phyloP scores from a whole-genome alignment of 2,888 invertebrate genomes.

The Rugalucina vietnamica region DNA sequence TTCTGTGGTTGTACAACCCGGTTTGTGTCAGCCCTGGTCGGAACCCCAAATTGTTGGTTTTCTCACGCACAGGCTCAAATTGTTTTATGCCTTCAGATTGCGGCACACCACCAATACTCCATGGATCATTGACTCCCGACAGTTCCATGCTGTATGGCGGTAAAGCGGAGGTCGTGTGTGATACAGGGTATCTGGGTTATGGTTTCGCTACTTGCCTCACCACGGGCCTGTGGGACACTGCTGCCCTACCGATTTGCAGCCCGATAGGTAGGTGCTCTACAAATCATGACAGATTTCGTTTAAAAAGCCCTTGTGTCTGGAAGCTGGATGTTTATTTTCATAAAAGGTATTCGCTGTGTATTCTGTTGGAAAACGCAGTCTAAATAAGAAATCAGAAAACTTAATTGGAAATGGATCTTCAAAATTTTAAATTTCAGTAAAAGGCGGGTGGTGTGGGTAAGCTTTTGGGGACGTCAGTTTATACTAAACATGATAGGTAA shows the following conservation, averaged over 20 bases:
- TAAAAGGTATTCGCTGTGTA: background rate
- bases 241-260: background rate
- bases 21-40: background rate
- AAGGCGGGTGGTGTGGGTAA: no score
- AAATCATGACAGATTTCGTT: no score
- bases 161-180: background rate
- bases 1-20: background rate
- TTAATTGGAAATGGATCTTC: no score
- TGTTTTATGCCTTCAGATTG: background rate
- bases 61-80: background rate
- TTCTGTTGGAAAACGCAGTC: no score
- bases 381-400: no score
- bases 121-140: background rate
- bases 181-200: background rate
- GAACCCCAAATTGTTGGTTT: background rate
- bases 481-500: no score
- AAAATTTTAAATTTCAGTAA: no score
- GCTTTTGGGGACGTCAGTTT: no score
- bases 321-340: background rate
- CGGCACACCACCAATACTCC: background rate
- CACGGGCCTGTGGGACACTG: background rate
- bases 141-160: background rate
- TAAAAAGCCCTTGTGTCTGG: background rate
- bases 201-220: background rate
- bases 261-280: background rate